phyloP scores from a whole-genome alignment of 2,113 vertebrate species.

The Cervus canadensis region DNA sequence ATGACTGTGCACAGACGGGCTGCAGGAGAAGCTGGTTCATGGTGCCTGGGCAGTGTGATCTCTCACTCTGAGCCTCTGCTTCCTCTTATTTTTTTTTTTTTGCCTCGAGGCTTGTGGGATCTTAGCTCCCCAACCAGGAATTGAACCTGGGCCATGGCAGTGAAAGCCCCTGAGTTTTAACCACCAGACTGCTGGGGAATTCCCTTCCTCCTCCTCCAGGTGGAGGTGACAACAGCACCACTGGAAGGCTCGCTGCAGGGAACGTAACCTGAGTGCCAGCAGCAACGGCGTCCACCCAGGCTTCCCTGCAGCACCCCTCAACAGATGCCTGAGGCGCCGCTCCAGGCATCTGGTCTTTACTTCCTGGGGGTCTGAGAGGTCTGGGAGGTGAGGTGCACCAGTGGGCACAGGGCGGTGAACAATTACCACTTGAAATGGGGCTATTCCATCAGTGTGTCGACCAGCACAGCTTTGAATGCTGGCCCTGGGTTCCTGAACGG shows the following conservation, averaged over 20 bases:
- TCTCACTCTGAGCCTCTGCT: not conserved
- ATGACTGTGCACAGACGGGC: not conserved
- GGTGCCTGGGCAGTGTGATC: not conserved
- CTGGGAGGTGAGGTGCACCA: not conserved
- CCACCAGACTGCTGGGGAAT: not conserved
- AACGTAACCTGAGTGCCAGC: not conserved
- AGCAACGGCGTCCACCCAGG: fast-evolving
- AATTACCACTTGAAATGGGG: fast-evolving
- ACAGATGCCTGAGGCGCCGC: not conserved
- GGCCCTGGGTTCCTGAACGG: not conserved
- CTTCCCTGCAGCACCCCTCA: not conserved
- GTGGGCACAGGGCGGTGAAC: not conserved
- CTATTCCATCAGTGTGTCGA: not conserved
- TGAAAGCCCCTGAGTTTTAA: not conserved
- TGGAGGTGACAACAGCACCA: not conserved
- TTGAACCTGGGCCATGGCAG: not conserved
- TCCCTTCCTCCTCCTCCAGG: not conserved
- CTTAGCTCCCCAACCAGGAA: not conserved
- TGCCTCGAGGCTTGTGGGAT: not conserved
- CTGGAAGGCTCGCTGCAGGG: not conserved
- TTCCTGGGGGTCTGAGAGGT: not conserved
- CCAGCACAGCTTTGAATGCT: not conserved
- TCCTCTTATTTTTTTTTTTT: not conserved
- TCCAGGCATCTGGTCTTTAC: not conserved
- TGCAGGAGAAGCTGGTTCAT: not conserved